phyloP scores from a whole-genome alignment of 2,797 vertebrate genomes.

The Psittacula echo region DNA sequence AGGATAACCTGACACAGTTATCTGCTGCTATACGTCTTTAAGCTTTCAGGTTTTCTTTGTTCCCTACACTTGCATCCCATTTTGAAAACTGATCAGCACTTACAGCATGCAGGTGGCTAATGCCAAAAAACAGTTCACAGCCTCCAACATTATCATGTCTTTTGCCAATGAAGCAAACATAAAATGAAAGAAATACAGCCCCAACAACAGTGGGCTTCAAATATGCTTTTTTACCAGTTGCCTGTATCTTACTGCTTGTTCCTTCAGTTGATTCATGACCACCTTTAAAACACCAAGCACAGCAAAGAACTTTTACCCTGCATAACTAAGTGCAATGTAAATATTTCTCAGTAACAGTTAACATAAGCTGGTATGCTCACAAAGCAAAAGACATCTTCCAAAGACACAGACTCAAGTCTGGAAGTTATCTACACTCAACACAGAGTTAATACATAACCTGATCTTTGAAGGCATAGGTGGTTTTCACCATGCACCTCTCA shows the following conservation, averaged over 20 bases:
- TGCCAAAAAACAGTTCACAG: background rate
- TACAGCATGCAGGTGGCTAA: background rate
- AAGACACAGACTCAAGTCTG: background rate
- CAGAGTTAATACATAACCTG: background rate
- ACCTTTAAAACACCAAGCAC: background rate
- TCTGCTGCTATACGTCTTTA: background rate
- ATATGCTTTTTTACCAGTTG: background rate
- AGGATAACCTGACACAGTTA: background rate
- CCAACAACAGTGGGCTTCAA: background rate
- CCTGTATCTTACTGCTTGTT: background rate
- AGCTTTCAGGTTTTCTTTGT: too few relatives aligned
- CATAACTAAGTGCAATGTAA: background rate
- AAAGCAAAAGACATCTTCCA: background rate
- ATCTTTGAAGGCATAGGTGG: background rate
- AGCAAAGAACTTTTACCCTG: background rate
- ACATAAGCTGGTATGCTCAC: background rate
- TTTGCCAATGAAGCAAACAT: background rate
- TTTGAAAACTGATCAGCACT: background rate
- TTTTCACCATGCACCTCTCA: background rate
- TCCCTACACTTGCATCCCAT: background rate
- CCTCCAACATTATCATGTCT: background rate
- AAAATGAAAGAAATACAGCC: background rate
- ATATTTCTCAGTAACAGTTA: background rate
- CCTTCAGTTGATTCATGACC: background rate
- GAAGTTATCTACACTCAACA: background rate